phyloP scores from a whole-genome alignment of 2,888 invertebrate species.

The Luffia ferchaultella region DNA sequence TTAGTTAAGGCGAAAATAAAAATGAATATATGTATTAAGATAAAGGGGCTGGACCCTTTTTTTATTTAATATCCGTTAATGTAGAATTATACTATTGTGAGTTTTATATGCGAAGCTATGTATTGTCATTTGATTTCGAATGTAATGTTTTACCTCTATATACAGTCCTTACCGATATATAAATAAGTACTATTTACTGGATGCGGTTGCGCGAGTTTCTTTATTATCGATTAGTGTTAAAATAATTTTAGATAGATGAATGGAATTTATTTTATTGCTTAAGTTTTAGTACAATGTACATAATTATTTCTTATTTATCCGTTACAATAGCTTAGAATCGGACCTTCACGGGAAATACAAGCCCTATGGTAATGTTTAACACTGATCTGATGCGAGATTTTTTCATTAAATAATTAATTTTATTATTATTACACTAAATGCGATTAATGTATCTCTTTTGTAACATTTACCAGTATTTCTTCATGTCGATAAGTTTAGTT shows the following conservation, averaged over 20 bases:
- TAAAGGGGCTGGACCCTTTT: conserved; percentile 48
- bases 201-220: neutral
- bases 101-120: conserved; percentile 43
- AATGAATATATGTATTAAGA: neutral
- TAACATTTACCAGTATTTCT: neutral
- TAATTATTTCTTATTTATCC: neutral
- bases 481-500: neutral
- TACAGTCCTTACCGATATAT: neutral
- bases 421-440: neutral
- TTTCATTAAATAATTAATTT: too few relatives aligned
- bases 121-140: conserved; percentile 7
- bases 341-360: too few relatives aligned
- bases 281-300: neutral
- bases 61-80: conserved; percentile 24
- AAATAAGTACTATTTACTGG: neutral
- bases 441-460: neutral
- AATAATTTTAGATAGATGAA: neutral
- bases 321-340: too few relatives aligned
- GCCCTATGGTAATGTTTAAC: too few relatives aligned
- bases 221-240: neutral
- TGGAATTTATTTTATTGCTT: neutral
- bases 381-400: neutral
- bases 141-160: neutral
- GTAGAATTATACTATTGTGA: conserved; percentile 45
- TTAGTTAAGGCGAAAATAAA: neutral